Conservation (phyloP, 2,888 invertebrate species). For the Neuroscelio doddi region DNA sequence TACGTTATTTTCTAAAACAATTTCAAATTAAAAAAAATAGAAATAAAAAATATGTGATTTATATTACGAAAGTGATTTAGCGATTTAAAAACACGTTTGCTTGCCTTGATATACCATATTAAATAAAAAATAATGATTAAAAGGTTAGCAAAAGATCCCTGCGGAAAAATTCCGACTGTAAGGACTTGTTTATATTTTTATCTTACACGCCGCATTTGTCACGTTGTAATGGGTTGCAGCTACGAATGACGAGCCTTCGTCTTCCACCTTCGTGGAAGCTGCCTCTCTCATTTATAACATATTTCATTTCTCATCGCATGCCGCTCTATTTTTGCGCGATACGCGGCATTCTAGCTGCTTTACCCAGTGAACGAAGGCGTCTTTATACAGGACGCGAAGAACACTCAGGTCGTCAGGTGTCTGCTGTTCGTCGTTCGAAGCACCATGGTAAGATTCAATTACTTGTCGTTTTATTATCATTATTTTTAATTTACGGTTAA, state of each 20-base stretch:
- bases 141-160: too few species aligned
- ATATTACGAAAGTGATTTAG: too few species aligned
- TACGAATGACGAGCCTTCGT: constrained; percentile 40
- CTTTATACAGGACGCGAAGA: constrained; percentile 67
- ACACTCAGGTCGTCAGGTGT: constrained; percentile 65
- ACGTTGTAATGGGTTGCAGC: constrained; percentile 55
- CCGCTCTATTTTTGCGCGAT: constrained; percentile 67
- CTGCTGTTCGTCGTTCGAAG: constrained; percentile 62
- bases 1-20: too few species aligned
- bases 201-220: constrained; percentile 41
- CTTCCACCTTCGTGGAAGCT: constrained; percentile 48
- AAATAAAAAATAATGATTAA: too few species aligned
- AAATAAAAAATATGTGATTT: too few species aligned
- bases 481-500: too few species aligned
- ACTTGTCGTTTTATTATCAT: too few species aligned
- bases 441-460: constrained; percentile 63
- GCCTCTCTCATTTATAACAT: constrained; percentile 66
- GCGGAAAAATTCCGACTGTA: neutral
- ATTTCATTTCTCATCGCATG: constrained; percentile 70
- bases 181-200: constrained; percentile 53
- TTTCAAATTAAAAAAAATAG: too few species aligned
- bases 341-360: constrained; percentile 69
- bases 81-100: too few species aligned
- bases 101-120: too few species aligned
- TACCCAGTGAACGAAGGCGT: constrained; percentile 58